Conservation (phyloP, 2,113 vertebrate species). For the Leptobrachium leishanense region DNA sequence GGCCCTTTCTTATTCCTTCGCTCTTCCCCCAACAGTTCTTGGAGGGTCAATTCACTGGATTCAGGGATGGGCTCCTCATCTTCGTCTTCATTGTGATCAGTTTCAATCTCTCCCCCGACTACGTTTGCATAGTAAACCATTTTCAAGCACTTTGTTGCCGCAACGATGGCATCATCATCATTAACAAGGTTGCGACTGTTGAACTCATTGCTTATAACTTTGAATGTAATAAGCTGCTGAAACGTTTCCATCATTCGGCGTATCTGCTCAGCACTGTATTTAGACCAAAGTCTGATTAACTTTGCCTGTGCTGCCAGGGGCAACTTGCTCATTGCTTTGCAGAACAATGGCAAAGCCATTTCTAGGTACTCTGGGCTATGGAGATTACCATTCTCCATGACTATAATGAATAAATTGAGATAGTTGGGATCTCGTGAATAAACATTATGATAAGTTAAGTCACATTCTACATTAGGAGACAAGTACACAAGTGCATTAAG, state of each 20-base stretch:
- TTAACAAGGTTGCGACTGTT: constrained; percentile 88
- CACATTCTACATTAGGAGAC: constrained; percentile 94
- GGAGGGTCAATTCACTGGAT: constrained; percentile 88
- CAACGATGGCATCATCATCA: constrained; percentile 92
- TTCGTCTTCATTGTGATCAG: constrained; percentile 89
- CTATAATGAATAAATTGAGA: constrained; percentile 93
- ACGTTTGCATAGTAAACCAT: constrained; percentile 96
- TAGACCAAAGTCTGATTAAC: constrained; percentile 87
- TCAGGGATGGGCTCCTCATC: constrained; percentile 88
- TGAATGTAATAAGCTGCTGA: constrained; percentile 98
- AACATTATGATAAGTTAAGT: constrained; percentile 94
- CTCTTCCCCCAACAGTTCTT: constrained; percentile 94
- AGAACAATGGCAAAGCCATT: constrained; percentile 90
- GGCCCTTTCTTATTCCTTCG: constrained; percentile 91
- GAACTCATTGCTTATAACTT: constrained; percentile 94
- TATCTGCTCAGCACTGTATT: constrained; percentile 80
- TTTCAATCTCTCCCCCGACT: constrained; percentile 87
- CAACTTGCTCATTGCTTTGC: constrained; percentile 96
- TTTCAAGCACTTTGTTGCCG: constrained; percentile 94
- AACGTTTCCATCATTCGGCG: constrained; percentile 96
- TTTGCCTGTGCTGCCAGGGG: constrained; percentile 87
- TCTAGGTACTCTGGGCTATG: constrained; percentile 98
- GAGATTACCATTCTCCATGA: constrained; percentile 96
- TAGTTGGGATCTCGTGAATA: constrained; percentile 92
- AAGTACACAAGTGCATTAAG: constrained; percentile 93